A percentile compares a stretch with the other conserved stretches of the same genome.
Evolutionary conservation across 2,888 invertebrate genomes (phyloP).

Genomic region (Bedellia somnulentella): DNA sequence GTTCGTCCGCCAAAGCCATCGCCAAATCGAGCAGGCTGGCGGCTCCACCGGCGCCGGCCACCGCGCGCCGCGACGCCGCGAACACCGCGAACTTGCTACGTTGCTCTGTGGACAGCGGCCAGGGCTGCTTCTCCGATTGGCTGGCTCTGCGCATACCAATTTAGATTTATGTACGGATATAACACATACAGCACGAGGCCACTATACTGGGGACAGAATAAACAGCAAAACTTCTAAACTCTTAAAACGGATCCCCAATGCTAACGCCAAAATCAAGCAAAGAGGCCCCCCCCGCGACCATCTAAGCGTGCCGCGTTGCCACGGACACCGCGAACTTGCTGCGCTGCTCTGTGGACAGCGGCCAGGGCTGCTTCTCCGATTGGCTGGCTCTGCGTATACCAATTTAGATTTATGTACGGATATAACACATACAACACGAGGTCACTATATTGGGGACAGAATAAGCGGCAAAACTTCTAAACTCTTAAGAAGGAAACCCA

Average conservation of each 20-base stretch:
- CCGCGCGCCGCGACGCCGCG: constrained; percentile 85
- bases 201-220: no score
- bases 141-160: constrained; percentile 21
- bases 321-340: constrained; percentile 91
- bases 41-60: constrained; percentile 83
- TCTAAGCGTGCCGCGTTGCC: constrained; percentile 85
- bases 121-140: constrained; percentile 29
- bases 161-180: no score
- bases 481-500: no score
- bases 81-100: constrained; percentile 89
- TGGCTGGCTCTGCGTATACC: constrained; percentile 28
- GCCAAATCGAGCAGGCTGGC: constrained; percentile 80
- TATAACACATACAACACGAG: no score
- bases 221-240: no score
- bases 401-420: neutral
- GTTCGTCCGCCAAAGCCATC: constrained; percentile 67
- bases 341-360: constrained; percentile 75
- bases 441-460: no score
- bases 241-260: constrained; percentile 67
- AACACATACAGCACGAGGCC: no score
- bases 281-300: constrained; percentile 80
- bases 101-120: constrained; percentile 74
- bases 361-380: constrained; percentile 35
- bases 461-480: no score
- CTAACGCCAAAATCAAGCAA: constrained; percentile 78